phyloP scores from a whole-genome alignment of 2,797 vertebrate genomes.

The Danio tinwini region DNA sequence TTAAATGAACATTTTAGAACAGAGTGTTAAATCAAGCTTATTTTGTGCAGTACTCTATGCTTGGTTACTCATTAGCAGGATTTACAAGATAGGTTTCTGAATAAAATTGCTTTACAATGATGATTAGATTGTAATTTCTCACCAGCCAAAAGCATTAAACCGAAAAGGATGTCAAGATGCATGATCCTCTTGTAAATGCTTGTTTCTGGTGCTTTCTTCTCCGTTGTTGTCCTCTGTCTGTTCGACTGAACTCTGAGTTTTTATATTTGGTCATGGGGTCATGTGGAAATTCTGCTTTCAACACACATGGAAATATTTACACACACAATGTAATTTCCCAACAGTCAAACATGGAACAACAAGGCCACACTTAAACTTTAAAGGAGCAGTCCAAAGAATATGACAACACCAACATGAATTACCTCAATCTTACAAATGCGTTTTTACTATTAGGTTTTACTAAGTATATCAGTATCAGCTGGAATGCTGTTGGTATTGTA shows the following conservation, averaged over 20 bases:
- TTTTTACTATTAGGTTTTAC: too few species aligned
- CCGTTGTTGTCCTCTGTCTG: neutral
- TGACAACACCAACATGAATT: too few species aligned
- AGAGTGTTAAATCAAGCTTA: neutral
- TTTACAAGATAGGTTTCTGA: neutral
- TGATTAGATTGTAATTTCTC: constrained; percentile 17
- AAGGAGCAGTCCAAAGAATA: too few species aligned
- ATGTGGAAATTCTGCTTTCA: constrained; percentile 29
- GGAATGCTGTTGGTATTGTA: too few species aligned
- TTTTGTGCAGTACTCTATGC: neutral
- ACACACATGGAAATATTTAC: constrained; percentile 21
- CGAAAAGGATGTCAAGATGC: constrained; percentile 39
- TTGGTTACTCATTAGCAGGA: neutral
- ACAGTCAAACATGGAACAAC: neutral
- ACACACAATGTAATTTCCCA: neutral
- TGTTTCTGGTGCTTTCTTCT: neutral
- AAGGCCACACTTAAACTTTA: too few species aligned
- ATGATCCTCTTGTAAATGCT: neutral
- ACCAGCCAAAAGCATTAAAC: constrained; percentile 52
- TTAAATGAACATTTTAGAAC: neutral
- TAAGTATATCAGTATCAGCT: too few species aligned
- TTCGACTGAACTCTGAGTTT: neutral
- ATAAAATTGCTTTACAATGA: neutral
- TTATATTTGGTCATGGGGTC: constrained; percentile 23
- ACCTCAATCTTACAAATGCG: too few species aligned